Percentiles rank a stretch among this genome's conserved stretches.
phyloP scores from a whole-genome alignment of 2,888 invertebrate genomes.

The Hyppa rectilinea region DNA sequence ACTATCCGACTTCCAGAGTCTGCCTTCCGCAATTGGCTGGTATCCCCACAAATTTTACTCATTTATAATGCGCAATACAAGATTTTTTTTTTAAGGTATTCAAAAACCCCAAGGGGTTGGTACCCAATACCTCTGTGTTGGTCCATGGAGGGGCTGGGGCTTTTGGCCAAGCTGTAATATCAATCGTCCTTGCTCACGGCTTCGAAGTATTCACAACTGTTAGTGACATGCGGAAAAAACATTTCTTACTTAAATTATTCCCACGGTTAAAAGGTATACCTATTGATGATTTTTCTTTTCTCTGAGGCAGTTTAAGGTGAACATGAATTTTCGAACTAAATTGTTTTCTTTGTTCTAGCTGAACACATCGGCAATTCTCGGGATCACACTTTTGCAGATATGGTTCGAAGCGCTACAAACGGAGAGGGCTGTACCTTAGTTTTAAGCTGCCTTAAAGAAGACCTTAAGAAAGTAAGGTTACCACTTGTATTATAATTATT shows the following conservation, averaged over 20 bases:
- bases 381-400: conserved; percentile 68
- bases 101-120: background rate
- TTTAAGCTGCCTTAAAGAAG: conserved; percentile 72
- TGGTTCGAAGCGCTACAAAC: conserved; percentile 51
- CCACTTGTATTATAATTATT: too few species aligned
- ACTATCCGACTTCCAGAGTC: too few species aligned
- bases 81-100: conserved; percentile 43
- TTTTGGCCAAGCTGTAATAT: conserved; percentile 71
- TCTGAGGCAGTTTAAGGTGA: too few species aligned
- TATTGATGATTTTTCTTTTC: background rate
- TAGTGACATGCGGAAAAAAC: conserved; percentile 69
- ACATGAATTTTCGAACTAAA: background rate
- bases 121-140: conserved; percentile 1
- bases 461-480: conserved; percentile 75
- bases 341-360: conserved; percentile 68
- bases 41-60: background rate
- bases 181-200: conserved; percentile 65
- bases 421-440: conserved; percentile 72
- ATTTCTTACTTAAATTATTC: conserved; percentile 71
- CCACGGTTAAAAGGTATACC: conserved; percentile 63
- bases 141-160: conserved; percentile 63
- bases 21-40: background rate
- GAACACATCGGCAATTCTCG: conserved; percentile 78
- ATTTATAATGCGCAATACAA: background rate
- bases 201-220: conserved; percentile 75